Percentiles rank a stretch among this genome's conserved stretches.
These are phyloP conservation scores for Salvator merianae DNA, from an alignment of 2,113 vertebrate species.

Conservation along the genomic window DNA sequence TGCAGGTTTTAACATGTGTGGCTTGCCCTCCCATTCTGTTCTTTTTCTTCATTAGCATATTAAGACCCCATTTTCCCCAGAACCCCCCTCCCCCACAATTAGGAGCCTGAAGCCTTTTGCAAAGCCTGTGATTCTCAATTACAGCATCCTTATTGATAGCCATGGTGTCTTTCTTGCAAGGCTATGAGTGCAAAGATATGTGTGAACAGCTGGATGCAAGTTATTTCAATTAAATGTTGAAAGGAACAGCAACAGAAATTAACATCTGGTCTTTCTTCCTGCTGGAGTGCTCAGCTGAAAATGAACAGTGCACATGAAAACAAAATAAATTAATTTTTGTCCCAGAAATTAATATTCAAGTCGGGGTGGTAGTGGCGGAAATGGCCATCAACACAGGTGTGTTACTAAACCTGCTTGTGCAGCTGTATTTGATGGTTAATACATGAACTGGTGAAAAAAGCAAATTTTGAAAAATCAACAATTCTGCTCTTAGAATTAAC, in stretches of 20 bases:
- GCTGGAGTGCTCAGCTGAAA: neutral
- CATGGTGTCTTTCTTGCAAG: constrained; percentile 24
- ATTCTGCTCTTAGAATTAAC: neutral
- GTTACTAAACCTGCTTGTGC: no score
- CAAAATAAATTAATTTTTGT: neutral
- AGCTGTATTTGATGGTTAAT: no score
- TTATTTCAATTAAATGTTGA: constrained; percentile 7
- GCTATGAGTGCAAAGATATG: neutral
- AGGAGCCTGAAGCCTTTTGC: constrained; percentile 57
- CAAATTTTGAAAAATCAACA: neutral
- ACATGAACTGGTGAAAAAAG: neutral
- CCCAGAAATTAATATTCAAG: neutral
- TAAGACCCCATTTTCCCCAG: constrained; percentile 51
- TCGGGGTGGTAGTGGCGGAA: neutral
- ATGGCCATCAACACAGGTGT: neutral
- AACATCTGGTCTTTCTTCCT: neutral
- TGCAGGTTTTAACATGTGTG: constrained; percentile 65
- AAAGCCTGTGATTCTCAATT: constrained; percentile 62
- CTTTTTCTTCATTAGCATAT: constrained; percentile 59
- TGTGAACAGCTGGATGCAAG: neutral
- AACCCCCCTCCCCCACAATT: neutral
- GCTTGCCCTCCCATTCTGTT: constrained; percentile 61
- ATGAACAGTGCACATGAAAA: neutral
- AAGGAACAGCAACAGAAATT: constrained; percentile 1
- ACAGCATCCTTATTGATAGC: constrained; percentile 56